Evolutionary conservation across 2,888 invertebrate genomes (phyloP).

Genomic region (Clusia tigrina): DNA sequence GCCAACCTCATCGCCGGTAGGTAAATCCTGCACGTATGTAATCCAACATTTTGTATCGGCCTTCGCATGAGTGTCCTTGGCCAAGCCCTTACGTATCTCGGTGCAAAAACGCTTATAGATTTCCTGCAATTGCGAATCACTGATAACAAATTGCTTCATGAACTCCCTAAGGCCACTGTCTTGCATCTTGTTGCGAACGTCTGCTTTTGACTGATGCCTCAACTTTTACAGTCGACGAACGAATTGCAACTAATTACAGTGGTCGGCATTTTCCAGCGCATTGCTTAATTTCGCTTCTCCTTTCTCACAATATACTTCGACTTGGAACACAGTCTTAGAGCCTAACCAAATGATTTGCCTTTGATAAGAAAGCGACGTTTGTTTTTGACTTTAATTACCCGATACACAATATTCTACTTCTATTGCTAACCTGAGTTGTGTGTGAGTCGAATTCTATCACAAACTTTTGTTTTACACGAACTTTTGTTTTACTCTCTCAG

Average conservation of each 20-base stretch:
- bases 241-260: conserved; percentile 31
- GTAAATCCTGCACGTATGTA: conserved; percentile 93
- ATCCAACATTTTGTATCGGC: conserved; percentile 92
- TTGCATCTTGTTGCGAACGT: conserved; percentile 40
- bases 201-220: not conserved
- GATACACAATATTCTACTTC: no score
- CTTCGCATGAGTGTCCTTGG: conserved; percentile 75
- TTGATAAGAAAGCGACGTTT: conserved; percentile 30
- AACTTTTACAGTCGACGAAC: conserved; percentile 22
- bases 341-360: conserved; percentile 12
- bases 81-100: conserved; percentile 81
- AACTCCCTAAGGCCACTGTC: conserved; percentile 49
- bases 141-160: conserved; percentile 74
- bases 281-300: conserved; percentile 3
- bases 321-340: not conserved
- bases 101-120: conserved; percentile 77
- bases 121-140: conserved; percentile 78
- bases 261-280: conserved; percentile 13
- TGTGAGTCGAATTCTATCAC: no score
- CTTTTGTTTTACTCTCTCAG: no score
- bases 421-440: no score
- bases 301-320: no score
- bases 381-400: no score
- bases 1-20: conserved; percentile 91
- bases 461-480: no score